Evolutionary conservation across 1,140 invertebrate genomes (phyloP), one percentile per base, ranked within the genome.

Genomic region (Sogatella furcifera): DNA sequence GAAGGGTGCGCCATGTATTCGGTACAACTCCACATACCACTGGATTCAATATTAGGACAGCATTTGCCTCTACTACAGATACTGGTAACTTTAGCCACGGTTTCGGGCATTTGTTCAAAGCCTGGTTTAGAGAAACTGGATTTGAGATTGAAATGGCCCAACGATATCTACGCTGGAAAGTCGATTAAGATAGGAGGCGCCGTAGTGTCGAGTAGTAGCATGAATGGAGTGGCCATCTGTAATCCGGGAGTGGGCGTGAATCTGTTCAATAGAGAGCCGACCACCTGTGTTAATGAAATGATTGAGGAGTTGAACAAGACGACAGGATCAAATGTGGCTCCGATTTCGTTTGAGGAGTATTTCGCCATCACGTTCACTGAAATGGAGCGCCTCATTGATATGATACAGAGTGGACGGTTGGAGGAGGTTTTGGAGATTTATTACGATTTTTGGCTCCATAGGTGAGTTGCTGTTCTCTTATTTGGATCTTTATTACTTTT

Each of bases 71-170:
- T 96, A 38, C 65, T 97, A 61, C 96, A 98, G 71, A 92, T 96
- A 73, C 72, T 97, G 10, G 77, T 84, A 0, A 84, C 87, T 52
- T 77, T 94, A 15, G 87, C 94, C 28, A 78, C 92, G n/a, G 84
- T 95, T 1, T 77, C 82, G 24, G 84, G 88, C 9, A 75, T 97
- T 0, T 82, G 81, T 62, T 73, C 76, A 17, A 71, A 81, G 49
- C 79, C 84, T 31, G 81, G 77, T 31, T 89, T 88, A 69, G 74
- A 90, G 83, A 75, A 86, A 78, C 73, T 87, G 59, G 77, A 84
- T 67, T 66, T 90, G 0, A 70, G 75, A 64, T 69, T 90, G 19
- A 98, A 98, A 77, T 98, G 96, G 96, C 96, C 96, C 19, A 98
- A 98, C 76, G 96, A 98, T 75, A 85, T 98, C 57, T 97, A 97